Conservation (phyloP, 2,113 vertebrate genomes). For the Pheucticus melanocephalus region DNA sequence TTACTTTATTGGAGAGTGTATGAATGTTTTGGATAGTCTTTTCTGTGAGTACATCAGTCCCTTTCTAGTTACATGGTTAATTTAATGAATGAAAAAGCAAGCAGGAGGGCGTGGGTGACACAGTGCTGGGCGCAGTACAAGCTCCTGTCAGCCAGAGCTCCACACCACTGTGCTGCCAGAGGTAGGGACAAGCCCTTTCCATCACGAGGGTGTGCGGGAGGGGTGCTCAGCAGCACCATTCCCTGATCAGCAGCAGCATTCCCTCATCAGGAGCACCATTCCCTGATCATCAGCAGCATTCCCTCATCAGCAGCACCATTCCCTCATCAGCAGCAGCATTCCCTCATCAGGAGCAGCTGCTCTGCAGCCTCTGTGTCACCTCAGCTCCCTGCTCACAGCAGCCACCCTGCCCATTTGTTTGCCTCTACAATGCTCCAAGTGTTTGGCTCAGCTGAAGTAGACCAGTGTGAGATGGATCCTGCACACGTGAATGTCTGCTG, state of each 20-base stretch:
- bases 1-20: background rate
- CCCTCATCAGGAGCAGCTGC: rapidly evolving
- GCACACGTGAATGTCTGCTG: rapidly evolving
- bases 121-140: rapidly evolving
- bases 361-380: background rate
- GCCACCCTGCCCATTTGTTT: rapidly evolving
- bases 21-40: background rate
- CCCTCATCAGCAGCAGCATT: background rate
- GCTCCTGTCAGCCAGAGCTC: background rate
- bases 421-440: background rate
- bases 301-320: background rate
- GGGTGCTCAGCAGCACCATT: background rate
- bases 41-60: background rate
- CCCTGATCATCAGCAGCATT: background rate
- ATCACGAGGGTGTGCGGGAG: rapidly evolving
- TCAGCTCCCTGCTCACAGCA: rapidly evolving
- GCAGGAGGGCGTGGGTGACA: background rate
- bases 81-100: background rate
- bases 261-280: too few relatives aligned
- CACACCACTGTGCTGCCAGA: rapidly evolving
- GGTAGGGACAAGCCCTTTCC: background rate
- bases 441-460: background rate
- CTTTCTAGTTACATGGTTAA: background rate
- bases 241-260: too few relatives aligned
- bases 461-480: background rate